Conservation (phyloP, 2,888 invertebrate genomes). For the Eupsilia transversa region DNA sequence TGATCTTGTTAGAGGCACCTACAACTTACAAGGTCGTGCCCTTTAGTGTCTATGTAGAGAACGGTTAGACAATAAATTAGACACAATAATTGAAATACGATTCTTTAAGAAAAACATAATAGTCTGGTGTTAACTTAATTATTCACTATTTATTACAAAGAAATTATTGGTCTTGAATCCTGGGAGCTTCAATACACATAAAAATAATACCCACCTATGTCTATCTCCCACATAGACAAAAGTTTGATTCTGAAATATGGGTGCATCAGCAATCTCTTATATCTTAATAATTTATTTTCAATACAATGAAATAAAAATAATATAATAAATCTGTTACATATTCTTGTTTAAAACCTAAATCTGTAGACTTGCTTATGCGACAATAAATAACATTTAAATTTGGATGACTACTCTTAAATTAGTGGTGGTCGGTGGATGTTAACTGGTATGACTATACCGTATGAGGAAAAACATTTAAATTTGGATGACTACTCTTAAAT, state of each 20-base stretch:
- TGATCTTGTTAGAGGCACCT: constrained; percentile 28
- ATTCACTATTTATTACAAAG: neutral
- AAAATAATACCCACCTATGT: neutral
- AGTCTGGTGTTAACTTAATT: neutral
- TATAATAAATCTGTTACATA: neutral
- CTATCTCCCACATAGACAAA: too few species aligned
- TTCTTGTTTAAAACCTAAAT: constrained; percentile 6
- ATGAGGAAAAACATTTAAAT: neutral
- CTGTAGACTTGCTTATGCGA: neutral
- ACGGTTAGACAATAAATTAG: neutral
- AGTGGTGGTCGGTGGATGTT: neutral
- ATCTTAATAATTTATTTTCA: neutral
- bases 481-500: neutral
- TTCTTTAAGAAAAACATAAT: neutral
- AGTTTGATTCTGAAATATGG: neutral
- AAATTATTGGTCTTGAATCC: neutral
- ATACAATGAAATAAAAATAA: neutral
- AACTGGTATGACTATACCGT: neutral
- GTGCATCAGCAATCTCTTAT: constrained; percentile 3
- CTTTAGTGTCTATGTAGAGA: neutral
- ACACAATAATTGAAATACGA: neutral
- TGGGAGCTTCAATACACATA: neutral
- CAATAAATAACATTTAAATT: neutral
- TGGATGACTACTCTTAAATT: too few species aligned
- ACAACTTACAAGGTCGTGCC: constrained; percentile 10